phyloP scores from a whole-genome alignment of 2,113 vertebrate species.

The Sciurus niger region DNA sequence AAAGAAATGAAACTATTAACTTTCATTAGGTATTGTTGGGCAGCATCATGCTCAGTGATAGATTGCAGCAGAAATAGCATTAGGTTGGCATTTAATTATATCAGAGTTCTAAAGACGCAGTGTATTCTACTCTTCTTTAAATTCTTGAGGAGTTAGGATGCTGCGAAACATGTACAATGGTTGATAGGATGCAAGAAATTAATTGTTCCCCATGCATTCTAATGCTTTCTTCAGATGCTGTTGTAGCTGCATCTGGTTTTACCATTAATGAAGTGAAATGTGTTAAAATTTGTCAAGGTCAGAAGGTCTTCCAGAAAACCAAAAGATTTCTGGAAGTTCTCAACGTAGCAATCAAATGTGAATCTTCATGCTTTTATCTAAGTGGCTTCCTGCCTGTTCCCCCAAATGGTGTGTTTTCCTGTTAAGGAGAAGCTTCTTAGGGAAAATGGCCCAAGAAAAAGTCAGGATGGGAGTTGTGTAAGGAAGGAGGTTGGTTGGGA shows the following conservation, averaged over 20 bases:
- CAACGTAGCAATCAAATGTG: not conserved
- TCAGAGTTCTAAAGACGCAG: slow-evolving; percentile 17
- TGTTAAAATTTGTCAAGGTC: slow-evolving; percentile 15
- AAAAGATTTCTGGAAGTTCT: slow-evolving; percentile 27
- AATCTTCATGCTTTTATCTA: not conserved
- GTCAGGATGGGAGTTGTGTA: not conserved
- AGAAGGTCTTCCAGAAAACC: not conserved
- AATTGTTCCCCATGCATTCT: slow-evolving; percentile 17
- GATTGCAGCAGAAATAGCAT: slow-evolving; percentile 27
- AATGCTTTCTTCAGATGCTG: slow-evolving; percentile 29
- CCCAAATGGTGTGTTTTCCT: not conserved
- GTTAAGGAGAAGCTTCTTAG: not conserved
- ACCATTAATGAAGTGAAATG: not conserved
- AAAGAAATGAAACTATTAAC: slow-evolving; percentile 70
- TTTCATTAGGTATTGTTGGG: slow-evolving; percentile 59
- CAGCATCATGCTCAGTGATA: slow-evolving; percentile 66
- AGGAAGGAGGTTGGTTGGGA: not conserved
- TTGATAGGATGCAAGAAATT: slow-evolving; percentile 42
- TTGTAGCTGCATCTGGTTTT: slow-evolving; percentile 22
- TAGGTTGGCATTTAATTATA: slow-evolving; percentile 65
- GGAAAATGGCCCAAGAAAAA: slow-evolving; percentile 27
- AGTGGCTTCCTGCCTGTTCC: not conserved
- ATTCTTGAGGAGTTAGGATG: slow-evolving; percentile 33
- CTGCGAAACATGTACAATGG: not conserved
- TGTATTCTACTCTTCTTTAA: slow-evolving; percentile 13